A percentile compares a stretch with the other conserved stretches of the same genome.
These are phyloP conservation scores for Buceros bicornis DNA, from an alignment of 2,797 vertebrate species.

Conservation along the genomic window DNA sequence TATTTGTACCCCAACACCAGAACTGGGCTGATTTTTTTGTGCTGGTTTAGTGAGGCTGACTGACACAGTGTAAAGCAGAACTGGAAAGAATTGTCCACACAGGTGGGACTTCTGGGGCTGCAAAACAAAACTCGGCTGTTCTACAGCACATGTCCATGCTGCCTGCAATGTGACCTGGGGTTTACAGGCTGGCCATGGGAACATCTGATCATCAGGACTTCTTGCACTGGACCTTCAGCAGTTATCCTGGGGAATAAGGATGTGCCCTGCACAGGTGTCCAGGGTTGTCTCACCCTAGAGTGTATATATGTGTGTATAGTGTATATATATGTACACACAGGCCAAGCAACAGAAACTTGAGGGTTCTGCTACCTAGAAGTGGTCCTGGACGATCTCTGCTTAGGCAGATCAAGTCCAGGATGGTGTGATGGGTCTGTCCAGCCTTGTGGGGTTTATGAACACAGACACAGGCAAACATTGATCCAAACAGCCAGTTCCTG, in stretches of 20 bases:
- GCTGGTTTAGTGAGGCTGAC: not conserved
- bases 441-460: fast-evolving
- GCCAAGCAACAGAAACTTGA: not conserved
- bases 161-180: not conserved
- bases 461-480: not conserved
- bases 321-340: not conserved
- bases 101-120: no score
- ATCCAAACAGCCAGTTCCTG: not conserved
- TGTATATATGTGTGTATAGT: not conserved
- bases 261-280: no score
- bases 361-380: not conserved
- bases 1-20: fast-evolving
- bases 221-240: not conserved
- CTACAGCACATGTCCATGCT: fast-evolving
- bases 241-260: not conserved
- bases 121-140: not conserved
- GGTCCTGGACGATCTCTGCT: not conserved
- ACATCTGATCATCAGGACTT: not conserved
- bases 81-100: not conserved
- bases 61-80: not conserved
- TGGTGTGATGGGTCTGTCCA: not conserved
- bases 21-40: not conserved
- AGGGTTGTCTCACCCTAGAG: not conserved
- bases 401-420: not conserved
- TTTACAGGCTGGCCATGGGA: not conserved